Conservation (phyloP, 2,797 vertebrate species). For the Sarcophilus harrisii region DNA sequence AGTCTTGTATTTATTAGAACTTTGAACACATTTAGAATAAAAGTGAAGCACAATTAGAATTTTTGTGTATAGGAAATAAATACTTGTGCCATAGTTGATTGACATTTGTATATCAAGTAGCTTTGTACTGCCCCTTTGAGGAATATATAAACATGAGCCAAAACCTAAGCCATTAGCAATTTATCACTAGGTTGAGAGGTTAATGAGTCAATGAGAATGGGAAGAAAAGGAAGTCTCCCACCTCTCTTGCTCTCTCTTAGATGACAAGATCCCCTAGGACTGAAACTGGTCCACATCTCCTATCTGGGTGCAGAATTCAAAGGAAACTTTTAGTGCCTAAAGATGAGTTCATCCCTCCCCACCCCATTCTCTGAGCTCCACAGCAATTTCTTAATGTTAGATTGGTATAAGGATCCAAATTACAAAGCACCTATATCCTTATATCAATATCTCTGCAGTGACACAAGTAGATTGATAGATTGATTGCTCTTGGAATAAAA, state of each 20-base stretch:
- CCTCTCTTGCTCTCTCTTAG: neutral
- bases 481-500: slow-evolving; percentile 55
- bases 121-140: neutral
- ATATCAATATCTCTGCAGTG: slow-evolving; percentile 47
- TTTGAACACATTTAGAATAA: neutral
- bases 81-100: neutral
- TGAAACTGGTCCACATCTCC: neutral
- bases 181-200: neutral
- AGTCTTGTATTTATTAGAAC: neutral
- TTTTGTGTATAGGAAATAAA: neutral
- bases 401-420: slow-evolving; percentile 41
- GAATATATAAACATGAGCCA: neutral
- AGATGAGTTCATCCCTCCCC: neutral
- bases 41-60: neutral
- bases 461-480: slow-evolving; percentile 47
- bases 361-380: neutral
- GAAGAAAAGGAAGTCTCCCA: neutral
- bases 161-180: neutral
- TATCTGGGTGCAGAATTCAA: neutral
- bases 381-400: slow-evolving; percentile 4
- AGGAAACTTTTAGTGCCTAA: neutral
- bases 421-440: slow-evolving; percentile 40
- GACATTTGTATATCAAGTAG: neutral
- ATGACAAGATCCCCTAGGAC: neutral
- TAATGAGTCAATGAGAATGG: neutral